Evolutionary conservation across 2,797 vertebrate species (phyloP), one percentile per base, ranked within the genome.

Genomic region (Bradypus variegatus): DNA sequence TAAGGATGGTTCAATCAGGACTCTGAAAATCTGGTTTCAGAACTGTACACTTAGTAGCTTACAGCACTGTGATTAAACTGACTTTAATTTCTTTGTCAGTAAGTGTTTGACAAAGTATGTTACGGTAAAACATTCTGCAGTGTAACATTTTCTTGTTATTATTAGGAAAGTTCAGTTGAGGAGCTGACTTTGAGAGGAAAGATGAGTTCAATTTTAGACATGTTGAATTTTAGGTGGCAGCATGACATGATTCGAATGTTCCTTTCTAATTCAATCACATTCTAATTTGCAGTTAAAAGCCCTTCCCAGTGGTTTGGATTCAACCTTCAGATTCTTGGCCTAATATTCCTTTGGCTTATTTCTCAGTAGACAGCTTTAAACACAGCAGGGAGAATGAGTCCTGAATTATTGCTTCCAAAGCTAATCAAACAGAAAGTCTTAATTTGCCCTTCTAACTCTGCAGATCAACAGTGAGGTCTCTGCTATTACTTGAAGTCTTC

Each of bases 261-360:
- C 87, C 33, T 81, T 94, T 94, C 92, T 93, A 92, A 93, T 69
- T 94, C 91, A 79, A 72, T 85, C 78, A 70, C 64, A 41, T 29
- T 64, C 78, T 76, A 85, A 25, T 86, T 55, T 62, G 67, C 62
- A 91, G 62, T 58, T 21, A 41, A 70, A 89, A 90, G 92, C 85
- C 65, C 70, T 95, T 88, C 93, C 89, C 91, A 73, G 94, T 90
- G 95, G 95, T 81, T 95, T 96, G 95, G 95, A 94, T 93, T 92
- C 31, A 65, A 18, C 45, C 69, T 93, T 92, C 36, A 65, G 88
- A 90, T 78, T 92, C 93, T 94, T 96, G 95, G 92, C 78, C 72
- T 93, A 72, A 70, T 83, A 69, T 45, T 85, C 90, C 67, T 82
- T 93, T 94, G 94, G 92, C 83, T 94, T 84, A 80, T 89, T 94